phyloP scores from a whole-genome alignment of 2,113 vertebrate genomes.

The Ramphastos sulfuratus region DNA sequence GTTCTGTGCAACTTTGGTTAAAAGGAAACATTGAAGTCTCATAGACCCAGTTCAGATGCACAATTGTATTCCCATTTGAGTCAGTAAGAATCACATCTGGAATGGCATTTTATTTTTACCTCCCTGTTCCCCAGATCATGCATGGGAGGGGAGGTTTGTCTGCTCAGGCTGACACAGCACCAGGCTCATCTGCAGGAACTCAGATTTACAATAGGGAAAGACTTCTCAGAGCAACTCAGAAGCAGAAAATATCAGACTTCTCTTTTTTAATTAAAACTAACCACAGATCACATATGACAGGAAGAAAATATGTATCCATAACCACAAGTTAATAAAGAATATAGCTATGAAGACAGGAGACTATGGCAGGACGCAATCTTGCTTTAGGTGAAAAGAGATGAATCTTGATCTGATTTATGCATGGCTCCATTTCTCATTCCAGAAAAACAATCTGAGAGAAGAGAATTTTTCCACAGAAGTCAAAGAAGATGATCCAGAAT shows the following conservation, averaged over 20 bases:
- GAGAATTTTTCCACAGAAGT: slow-evolving; percentile 29
- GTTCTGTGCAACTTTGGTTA: neutral
- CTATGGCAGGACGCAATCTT: neutral
- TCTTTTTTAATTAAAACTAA: neutral
- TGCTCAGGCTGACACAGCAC: neutral
- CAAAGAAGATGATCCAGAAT: neutral
- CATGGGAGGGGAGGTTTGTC: neutral
- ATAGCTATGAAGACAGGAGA: neutral
- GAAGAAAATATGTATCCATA: neutral
- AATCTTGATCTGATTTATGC: neutral
- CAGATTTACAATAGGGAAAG: neutral
- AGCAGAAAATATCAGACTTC: neutral
- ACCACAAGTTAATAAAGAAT: neutral
- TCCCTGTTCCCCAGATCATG: neutral
- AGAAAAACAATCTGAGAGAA: neutral
- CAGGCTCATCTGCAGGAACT: neutral
- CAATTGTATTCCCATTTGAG: neutral
- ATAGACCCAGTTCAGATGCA: neutral
- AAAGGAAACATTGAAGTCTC: neutral
- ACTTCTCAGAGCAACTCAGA: neutral
- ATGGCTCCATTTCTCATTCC: neutral
- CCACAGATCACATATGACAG: neutral
- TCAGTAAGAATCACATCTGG: neutral
- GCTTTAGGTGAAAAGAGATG: neutral
- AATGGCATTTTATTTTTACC: slow-evolving; percentile 38